Conservation (phyloP, 2,113 vertebrate genomes). For the Opisthocomus hoazin region DNA sequence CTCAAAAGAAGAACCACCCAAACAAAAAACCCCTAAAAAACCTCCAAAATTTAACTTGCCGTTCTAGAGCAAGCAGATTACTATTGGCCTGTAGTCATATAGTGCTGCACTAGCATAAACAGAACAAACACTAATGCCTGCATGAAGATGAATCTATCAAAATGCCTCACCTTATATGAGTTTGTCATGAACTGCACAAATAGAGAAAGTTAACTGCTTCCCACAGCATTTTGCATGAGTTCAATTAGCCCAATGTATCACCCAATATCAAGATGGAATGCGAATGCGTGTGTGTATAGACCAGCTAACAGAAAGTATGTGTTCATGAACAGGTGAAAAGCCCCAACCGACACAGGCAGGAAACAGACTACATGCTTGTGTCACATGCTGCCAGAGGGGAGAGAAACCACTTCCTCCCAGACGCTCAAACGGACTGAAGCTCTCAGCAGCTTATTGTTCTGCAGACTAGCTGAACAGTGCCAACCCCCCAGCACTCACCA, state of each 20-base stretch:
- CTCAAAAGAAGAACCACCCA: too few relatives aligned
- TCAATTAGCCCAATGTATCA: background rate
- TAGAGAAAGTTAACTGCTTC: background rate
- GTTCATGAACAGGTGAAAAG: background rate
- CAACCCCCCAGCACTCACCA: background rate
- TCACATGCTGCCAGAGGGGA: background rate
- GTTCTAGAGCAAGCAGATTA: background rate
- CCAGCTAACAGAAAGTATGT: background rate
- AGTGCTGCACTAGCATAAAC: background rate
- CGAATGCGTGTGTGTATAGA: rapidly evolving
- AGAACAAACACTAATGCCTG: background rate
- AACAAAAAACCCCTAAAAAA: background rate
- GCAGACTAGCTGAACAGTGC: background rate
- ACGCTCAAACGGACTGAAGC: background rate
- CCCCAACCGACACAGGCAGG: background rate
- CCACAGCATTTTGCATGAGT: background rate
- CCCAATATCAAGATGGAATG: background rate
- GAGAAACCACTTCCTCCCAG: background rate
- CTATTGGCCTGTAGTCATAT: too few relatives aligned
- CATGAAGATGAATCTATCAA: background rate
- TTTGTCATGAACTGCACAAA: background rate
- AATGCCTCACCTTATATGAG: background rate
- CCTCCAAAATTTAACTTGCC: background rate
- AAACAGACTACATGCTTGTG: background rate
- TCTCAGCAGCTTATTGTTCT: background rate